Base-by-base conservation (phyloP, 2,797 vertebrate genomes). In the Platyrinchus mystaceus region DNA sequence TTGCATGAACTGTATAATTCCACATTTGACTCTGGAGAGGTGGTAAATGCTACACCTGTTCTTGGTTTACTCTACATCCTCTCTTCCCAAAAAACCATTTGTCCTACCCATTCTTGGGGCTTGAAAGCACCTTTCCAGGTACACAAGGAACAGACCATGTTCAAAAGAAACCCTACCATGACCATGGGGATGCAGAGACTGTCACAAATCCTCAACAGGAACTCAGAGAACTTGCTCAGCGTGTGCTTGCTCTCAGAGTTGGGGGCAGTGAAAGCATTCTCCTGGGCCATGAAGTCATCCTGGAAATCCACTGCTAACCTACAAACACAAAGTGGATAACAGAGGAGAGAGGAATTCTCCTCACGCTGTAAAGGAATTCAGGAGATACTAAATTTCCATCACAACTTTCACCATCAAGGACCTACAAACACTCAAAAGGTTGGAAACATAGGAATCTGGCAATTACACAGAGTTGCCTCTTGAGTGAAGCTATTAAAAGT, bases 221-320 rank as follows among this genome's bases (percentile, higher is more conserved):
- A 99, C 50, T 97, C 97, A 89, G 99, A 99, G 96, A 99, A 98
- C 80, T 97, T 98, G 86, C 98, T 98, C 92, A 99, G 89, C 0
- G 98, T 98, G 94, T 98, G 98, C 93, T 97, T 98, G 52, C 94
- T 97, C 67, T 97, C 74, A 2, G 97, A 97, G 12, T 97, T 96
- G 17, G 99, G 99, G 89, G 98, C 98, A 79, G 98, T 99, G 95
- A 99, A 99, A 43, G 98, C 97, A 17, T 99, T 99, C 89, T 99
- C 98, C 96, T 98, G 98, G 84, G 99, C 97, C 53, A 84, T 94
- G 34, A 98, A 98, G 22, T 99, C 98, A 53, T 95, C 97, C 71
- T 98, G 98, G 96, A 98, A 99, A 93, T 98, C 98, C 95, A 98
- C 93, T 28, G 98, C 98, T 97, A 99, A 96, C 96, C 99, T 99